Evolutionary conservation across 2,113 vertebrate species (phyloP), one percentile per base, ranked within the genome.

Genomic region (Colossoma macropomum): DNA sequence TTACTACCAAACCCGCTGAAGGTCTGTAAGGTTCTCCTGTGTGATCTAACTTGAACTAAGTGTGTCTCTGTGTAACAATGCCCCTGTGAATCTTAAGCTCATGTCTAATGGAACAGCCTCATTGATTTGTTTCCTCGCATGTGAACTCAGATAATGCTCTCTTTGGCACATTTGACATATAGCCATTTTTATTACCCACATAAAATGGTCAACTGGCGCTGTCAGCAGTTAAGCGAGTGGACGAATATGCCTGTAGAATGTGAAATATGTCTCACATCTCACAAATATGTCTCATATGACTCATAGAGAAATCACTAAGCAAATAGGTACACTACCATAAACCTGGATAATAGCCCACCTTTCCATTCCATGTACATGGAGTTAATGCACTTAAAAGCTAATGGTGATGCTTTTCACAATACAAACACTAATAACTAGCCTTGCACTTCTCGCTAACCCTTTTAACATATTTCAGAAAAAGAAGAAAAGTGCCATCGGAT

Each of bases 281-380:
- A n/a, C n/a, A 80, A 76, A 71, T 76, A 80, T 75, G 56, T 59
- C 59, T 76, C 45, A 56, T 15, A 52, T n/a, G n/a, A n/a, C n/a
- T 19, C 71, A 76, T 68, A 25, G 7, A 80, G 68, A 63, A 71
- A 86, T 86, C 85, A 86, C 83, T 86, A 86, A n/a, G 52, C 41
- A 80, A 50, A 86, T 79, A 80, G 76, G 76, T 41, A 23, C 27
- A 79, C 4, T 59, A 50, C 30, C 34, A 68, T 68, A 65, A 74
- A 79, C 34, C 54, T 63, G 48, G 38, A 79, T 63, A 38, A 73
- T 17, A 70, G 28, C 16, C 23, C 75, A 34, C 9, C 32, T 15
- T 21, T 77, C 60, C 38, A 66, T 32, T 17, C 69, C 13, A 2
- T 5, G 38, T 71, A 45, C 68, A 71, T 45, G 38, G 25, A 19